Percentiles rank a stretch among this genome's conserved stretches.
phyloP scores from a whole-genome alignment of 1,140 invertebrate species.

The Amphibalanus amphitrite region DNA sequence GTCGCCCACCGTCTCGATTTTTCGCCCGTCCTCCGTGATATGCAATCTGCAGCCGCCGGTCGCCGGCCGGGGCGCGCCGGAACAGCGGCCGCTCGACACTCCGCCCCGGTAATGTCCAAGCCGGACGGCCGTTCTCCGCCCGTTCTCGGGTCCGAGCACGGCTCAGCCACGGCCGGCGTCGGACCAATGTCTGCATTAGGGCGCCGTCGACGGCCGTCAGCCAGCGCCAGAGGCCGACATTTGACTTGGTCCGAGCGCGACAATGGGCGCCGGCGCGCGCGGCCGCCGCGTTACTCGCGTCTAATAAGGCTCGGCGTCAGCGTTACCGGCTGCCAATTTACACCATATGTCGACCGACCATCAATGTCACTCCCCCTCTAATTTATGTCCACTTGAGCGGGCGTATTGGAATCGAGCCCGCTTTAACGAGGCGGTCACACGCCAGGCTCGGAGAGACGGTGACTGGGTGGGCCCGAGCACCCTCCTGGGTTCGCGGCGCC shows the following conservation, averaged over 20 bases:
- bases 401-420: background rate
- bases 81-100: too few species aligned
- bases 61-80: too few species aligned
- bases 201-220: background rate
- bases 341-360: background rate
- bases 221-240: background rate
- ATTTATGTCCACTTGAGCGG: background rate
- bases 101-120: too few species aligned
- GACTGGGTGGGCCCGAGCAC: too few species aligned
- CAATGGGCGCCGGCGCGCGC: background rate
- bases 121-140: too few species aligned
- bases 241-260: background rate
- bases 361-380: background rate
- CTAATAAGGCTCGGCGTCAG: background rate
- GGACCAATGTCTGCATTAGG: background rate
- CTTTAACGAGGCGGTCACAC: background rate
- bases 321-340: background rate
- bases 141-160: too few species aligned
- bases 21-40: too few species aligned
- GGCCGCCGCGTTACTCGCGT: background rate
- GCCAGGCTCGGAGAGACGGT: background rate
- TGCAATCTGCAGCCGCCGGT: too few species aligned
- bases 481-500: background rate
- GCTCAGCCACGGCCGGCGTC: too few species aligned
- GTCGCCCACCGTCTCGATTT: too few species aligned